Conservation (phyloP, 2,113 vertebrate genomes). For the Parotia lawesii region DNA sequence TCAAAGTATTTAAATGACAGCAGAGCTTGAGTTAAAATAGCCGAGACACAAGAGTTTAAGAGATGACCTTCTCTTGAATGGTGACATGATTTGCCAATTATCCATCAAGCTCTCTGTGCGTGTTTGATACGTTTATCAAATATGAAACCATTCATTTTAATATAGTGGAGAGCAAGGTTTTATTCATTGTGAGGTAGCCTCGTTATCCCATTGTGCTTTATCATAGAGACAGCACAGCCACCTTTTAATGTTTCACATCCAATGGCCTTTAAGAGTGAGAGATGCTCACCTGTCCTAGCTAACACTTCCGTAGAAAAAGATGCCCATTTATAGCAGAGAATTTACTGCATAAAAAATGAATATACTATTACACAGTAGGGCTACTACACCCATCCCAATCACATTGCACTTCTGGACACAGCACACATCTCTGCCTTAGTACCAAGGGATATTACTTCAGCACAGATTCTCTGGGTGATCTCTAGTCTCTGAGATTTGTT, state of each 20-base stretch:
- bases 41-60: slow-evolving; percentile 3
- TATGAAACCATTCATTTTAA: slow-evolving; percentile 1
- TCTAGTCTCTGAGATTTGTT: neutral
- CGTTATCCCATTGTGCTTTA: neutral
- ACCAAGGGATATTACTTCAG: neutral
- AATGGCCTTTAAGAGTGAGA: neutral
- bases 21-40: slow-evolving; percentile 8
- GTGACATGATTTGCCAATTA: slow-evolving; percentile 44
- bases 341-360: neutral
- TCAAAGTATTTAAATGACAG: slow-evolving; percentile 18
- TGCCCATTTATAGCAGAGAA: neutral
- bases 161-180: neutral
- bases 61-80: slow-evolving; percentile 22
- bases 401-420: neutral
- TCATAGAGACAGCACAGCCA: neutral
- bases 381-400: neutral
- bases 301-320: neutral
- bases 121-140: neutral
- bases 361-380: neutral
- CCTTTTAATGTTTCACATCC: neutral
- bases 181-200: neutral
- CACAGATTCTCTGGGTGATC: neutral
- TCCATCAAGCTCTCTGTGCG: neutral
- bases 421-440: neutral
- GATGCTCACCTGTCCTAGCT: neutral